Evolutionary conservation across 2,888 invertebrate species (phyloP), one percentile per base, ranked within the genome.

Genomic region (Epistrophe eligans): DNA sequence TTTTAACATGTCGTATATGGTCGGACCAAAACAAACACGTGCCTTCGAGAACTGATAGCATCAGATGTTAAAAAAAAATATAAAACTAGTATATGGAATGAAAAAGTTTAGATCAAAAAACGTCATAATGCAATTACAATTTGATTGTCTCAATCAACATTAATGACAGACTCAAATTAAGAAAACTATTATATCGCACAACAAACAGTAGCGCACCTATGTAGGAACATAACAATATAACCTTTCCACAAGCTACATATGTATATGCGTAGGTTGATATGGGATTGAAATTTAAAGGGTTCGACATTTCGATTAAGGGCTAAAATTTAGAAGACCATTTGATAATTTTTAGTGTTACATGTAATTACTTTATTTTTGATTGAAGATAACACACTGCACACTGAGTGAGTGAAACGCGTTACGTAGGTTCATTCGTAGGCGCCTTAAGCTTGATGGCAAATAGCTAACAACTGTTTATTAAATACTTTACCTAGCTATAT

Each of bases 321-420:
- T 66, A 32, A 64, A 50, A 43, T 10, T 24, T 73, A 19, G 52
- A 50, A 52, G 57, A 52, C 32, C 32, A 57, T 40, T 73, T 74
- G 74, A 52, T 43, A 62, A 52, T 55, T 70, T 70, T 35, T 48
- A 52, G 55, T 35, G 66, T 35, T 50, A 5, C 11, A 72, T 67
- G 57, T 85, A 85, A 81, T 85, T 77, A 81, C 81, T 81, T 72
- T 24, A 85, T 85, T 81, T 45, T 85, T 19, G 84, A 77, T 85
- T 43, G 13, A 35, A 62, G 81, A 85, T 81, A 85, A 81, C n/a
- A 24, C 0, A 11, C 4, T 28, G 32, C 8, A 48, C 6, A 32
- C 35, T 24, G 40, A 64, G 52, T 19, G 58, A 50, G 19, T 24
- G 9, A n/a, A 17, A 43, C 32, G 60, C 8, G n/a, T 60, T 15